Percentiles rank a stretch among this genome's conserved stretches.
Evolutionary conservation across 2,888 invertebrate species (phyloP).

Genomic region (Ectemnius lituratus): DNA sequence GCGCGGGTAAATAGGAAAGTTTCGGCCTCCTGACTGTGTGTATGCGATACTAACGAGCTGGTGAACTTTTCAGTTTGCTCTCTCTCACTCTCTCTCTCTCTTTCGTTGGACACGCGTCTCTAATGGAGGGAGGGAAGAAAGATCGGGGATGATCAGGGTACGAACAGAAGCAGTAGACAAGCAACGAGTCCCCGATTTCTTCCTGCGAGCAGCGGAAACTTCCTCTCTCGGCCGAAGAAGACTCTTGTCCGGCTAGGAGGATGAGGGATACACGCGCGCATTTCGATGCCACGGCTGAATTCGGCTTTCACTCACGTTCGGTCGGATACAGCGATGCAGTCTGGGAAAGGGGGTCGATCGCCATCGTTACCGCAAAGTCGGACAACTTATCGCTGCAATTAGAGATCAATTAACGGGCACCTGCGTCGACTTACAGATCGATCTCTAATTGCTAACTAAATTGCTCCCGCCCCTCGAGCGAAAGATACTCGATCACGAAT

Average conservation of each 20-base stretch:
- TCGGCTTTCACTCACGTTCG: conserved; percentile 38
- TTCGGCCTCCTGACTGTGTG: conserved; percentile 32
- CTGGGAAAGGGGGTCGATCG: neutral
- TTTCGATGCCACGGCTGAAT: conserved; percentile 1
- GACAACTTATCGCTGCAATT: conserved; percentile 62
- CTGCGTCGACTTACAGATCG: conserved; percentile 53
- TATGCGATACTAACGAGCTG: conserved; percentile 65
- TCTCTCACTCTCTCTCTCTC: conserved; percentile 32
- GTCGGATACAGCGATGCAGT: conserved; percentile 6
- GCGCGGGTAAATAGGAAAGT: conserved; percentile 57
- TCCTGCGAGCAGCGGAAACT: neutral
- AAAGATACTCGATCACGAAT: conserved; percentile 50
- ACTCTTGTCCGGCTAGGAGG: neutral
- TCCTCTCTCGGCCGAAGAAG: neutral
- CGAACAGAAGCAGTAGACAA: neutral
- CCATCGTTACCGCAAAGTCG: conserved; percentile 36
- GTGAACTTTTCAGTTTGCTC: conserved; percentile 55
- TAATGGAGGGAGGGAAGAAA: conserved; percentile 44
- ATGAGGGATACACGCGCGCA: conserved; percentile 5
- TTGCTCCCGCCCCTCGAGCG: conserved; percentile 31
- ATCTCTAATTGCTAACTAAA: conserved; percentile 55
- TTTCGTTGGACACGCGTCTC: conserved; percentile 31
- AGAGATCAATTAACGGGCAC: conserved; percentile 60
- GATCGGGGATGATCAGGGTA: conserved; percentile 42
- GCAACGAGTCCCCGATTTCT: too few relatives aligned